Evolutionary conservation across 1,140 invertebrate species (phyloP), one percentile per base, ranked within the genome.

Genomic region (Thaumetopoea pityocampa): DNA sequence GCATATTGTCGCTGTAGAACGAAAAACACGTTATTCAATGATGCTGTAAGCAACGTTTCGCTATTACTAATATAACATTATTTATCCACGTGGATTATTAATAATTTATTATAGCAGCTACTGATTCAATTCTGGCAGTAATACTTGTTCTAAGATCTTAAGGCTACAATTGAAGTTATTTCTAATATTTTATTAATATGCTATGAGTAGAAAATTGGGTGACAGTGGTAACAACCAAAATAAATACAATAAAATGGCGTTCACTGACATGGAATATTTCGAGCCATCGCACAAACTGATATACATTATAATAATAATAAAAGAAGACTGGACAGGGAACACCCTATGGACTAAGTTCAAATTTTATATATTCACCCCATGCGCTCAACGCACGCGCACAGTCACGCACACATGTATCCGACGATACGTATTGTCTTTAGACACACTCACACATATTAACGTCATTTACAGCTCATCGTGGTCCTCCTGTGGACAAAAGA

Each of bases 381-480:
- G 32, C 40, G 5, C 38, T 23, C 48, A 42, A 8, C 29, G 18
- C 17, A 37, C 53, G 36, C 48, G 33, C 51, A 19, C 53, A 35
- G 41, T 41, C 37, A 38, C 45, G 12, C 22, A 33, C 48, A 44
- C 34, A 32, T 9, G 47, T 78, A 78, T 61, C 67, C 51, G 32
- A 6, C 44, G 60, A 66, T 77, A 73, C 48, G 30, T 50, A 74
- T 49, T 67, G 69, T 79, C 71, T 68, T 55, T 67, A 35, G n/a
- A n/a, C n/a, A n/a, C n/a, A n/a, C n/a, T n/a, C 51, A 66, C 57
- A 44, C 40, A 60, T 60, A 62, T 44, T 32, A 49, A 61, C 44
- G 36, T 37, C 50, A 27, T 72, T 88, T 90, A 91, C 81, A 91
- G 79, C 81, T 91, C 90, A 51, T 91, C 90, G 66, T 90, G 90